A percentile compares a stretch with the other conserved stretches of the same genome.
These are phyloP conservation scores for Hemitrygon akajei DNA, from an alignment of 2,797 vertebrate genomes.

Conservation along the genomic window DNA sequence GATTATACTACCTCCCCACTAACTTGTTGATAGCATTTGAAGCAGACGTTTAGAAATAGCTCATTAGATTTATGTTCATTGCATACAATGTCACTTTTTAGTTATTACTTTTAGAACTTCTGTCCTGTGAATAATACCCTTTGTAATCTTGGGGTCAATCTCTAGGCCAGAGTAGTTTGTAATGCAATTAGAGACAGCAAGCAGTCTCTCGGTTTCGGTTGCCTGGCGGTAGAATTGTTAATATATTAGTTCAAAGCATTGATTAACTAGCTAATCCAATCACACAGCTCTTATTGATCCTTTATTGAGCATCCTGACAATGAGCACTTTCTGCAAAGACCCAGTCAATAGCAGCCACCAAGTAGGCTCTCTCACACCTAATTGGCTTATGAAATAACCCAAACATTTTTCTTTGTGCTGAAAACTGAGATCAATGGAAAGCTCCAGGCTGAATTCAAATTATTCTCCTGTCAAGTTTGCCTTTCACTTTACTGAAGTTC, in stretches of 20 bases:
- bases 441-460: slow-evolving; percentile 79
- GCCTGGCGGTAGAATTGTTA: slow-evolving; percentile 87
- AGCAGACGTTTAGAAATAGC: not conserved
- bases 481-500: slow-evolving; percentile 43
- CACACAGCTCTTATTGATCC: slow-evolving; percentile 81
- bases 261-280: slow-evolving; percentile 93
- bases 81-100: not conserved
- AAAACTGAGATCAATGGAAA: slow-evolving; percentile 76
- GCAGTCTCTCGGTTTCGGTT: slow-evolving; percentile 62
- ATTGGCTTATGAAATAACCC: slow-evolving; percentile 90
- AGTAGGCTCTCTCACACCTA: slow-evolving; percentile 79
- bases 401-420: slow-evolving; percentile 91
- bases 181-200: slow-evolving; percentile 66
- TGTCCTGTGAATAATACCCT: slow-evolving; percentile 11
- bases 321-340: slow-evolving; percentile 79
- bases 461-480: slow-evolving; percentile 66
- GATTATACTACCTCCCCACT: too few species aligned
- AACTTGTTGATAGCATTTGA: not conserved
- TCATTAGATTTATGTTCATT: not conserved
- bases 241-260: slow-evolving; percentile 91
- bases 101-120: slow-evolving; percentile 24
- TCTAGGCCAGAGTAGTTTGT: slow-evolving; percentile 60
- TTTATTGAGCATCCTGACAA: slow-evolving; percentile 70
- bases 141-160: slow-evolving; percentile 38
- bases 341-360: slow-evolving; percentile 79